A percentile compares a stretch with the other conserved stretches of the same genome.
phyloP scores from a whole-genome alignment of 2,888 invertebrate genomes.

The Cynaeus angustus region DNA sequence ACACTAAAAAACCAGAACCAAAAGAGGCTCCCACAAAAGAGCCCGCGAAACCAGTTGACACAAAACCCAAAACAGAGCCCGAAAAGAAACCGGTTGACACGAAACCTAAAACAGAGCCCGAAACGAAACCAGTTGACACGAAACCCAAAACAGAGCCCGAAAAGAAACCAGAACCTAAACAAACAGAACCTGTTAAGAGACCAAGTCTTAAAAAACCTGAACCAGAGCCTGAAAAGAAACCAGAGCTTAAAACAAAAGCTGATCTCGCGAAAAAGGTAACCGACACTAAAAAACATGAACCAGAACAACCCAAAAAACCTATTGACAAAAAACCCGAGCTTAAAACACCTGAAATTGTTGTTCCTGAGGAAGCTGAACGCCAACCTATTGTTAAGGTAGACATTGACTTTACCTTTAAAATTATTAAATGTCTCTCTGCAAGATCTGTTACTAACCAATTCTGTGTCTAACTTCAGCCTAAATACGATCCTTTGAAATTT shows the following conservation, averaged over 20 bases:
- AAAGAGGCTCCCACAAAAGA: conserved; percentile 37
- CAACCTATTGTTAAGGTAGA: conserved; percentile 48
- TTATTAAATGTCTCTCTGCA: conserved; percentile 35
- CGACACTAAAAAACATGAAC: conserved; percentile 59
- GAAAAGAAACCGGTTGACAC: no score
- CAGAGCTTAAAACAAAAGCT: conserved; percentile 44
- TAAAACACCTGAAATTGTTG: conserved; percentile 60
- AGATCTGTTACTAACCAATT: conserved; percentile 38
- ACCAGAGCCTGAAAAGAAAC: conserved; percentile 40
- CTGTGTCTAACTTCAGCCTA: conserved; percentile 43
- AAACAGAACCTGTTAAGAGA: conserved; percentile 53
- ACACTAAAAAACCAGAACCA: conserved; percentile 62
- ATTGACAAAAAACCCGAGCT: conserved; percentile 53
- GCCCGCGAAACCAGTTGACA: conserved; percentile 44
- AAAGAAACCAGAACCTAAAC: conserved; percentile 57
- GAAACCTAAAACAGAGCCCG: conserved; percentile 17
- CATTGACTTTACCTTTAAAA: conserved; percentile 26
- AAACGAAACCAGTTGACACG: conserved; percentile 11
- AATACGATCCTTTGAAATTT: conserved; percentile 52
- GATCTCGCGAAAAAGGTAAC: conserved; percentile 52
- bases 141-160: conserved; percentile 54
- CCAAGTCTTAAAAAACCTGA: conserved; percentile 45
- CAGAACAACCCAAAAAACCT: conserved; percentile 50
- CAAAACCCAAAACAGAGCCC: conserved; percentile 51
- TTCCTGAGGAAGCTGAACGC: conserved; percentile 56